Percentiles rank a stretch among this genome's conserved stretches.
Conservation (phyloP, 2,113 vertebrate genomes). For the Gambusia affinis region DNA sequence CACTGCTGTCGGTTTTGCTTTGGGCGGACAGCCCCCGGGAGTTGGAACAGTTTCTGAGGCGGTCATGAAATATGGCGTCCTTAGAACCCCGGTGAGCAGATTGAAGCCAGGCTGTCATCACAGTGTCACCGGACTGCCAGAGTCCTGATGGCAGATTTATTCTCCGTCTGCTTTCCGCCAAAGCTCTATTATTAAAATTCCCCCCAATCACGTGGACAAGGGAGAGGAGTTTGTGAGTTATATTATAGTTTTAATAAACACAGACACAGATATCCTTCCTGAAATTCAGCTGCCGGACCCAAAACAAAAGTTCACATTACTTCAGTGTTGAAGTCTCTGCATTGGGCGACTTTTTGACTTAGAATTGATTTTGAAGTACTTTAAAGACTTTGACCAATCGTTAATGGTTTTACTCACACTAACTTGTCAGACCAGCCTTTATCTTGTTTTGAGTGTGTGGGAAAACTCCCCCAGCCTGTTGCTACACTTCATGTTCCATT, state of each 20-base stretch:
- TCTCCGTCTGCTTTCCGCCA: slow-evolving; percentile 43
- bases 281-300: too few species aligned
- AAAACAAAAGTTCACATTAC: too few species aligned
- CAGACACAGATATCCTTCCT: too few species aligned
- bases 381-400: too few species aligned
- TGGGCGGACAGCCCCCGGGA: background rate
- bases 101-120: slow-evolving; percentile 45
- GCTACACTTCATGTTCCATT: too few species aligned
- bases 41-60: slow-evolving; percentile 26
- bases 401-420: too few species aligned
- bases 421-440: too few species aligned
- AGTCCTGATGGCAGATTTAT: slow-evolving; percentile 56
- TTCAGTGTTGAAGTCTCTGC: too few species aligned
- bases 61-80: slow-evolving; percentile 53
- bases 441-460: too few species aligned
- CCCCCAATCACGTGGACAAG: slow-evolving; percentile 14
- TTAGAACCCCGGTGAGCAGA: slow-evolving; percentile 27
- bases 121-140: slow-evolving; percentile 23
- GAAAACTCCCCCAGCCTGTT: too few species aligned
- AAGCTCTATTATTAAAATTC: slow-evolving; percentile 36
- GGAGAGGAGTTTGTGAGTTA: background rate
- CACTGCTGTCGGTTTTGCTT: slow-evolving; percentile 33
- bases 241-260: slow-evolving; percentile 1
- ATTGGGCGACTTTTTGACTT: too few species aligned
- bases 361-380: too few species aligned